Conservation (phyloP, 2,888 invertebrate genomes). For the Julus scanicus region DNA sequence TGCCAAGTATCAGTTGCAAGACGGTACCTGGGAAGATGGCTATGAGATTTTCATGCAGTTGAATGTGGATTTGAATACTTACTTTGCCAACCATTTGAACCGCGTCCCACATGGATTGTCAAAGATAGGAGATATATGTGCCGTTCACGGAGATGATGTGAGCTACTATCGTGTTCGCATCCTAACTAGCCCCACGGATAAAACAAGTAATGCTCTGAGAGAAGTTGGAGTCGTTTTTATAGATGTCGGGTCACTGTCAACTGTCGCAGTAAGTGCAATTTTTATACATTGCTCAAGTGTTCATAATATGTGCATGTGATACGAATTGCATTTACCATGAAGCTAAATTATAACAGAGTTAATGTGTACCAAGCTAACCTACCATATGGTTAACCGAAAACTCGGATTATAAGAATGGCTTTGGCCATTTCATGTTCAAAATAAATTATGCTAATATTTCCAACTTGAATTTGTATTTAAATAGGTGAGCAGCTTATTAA, state of each 20-base stretch:
- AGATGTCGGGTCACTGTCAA: slow-evolving; percentile 31
- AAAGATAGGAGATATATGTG: slow-evolving; percentile 72
- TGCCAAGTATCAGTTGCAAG: slow-evolving; percentile 66
- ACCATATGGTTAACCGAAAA: too few species aligned
- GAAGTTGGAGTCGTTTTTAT: slow-evolving; percentile 28
- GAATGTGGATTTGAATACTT: neutral
- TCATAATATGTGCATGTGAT: too few species aligned
- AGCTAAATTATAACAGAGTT: too few species aligned
- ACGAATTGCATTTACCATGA: too few species aligned
- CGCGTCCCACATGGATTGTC: slow-evolving; percentile 57
- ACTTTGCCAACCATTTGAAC: slow-evolving; percentile 34
- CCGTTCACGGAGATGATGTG: slow-evolving; percentile 66
- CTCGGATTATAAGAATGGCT: too few species aligned
- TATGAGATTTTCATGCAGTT: neutral
- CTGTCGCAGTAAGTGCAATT: slow-evolving; percentile 9
- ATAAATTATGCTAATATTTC: neutral
- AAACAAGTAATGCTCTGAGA: neutral
- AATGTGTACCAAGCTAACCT: too few species aligned
- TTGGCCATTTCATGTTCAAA: too few species aligned
- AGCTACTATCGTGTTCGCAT: slow-evolving; percentile 47
- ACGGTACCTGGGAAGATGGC: slow-evolving; percentile 61
- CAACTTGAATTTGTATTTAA: neutral
- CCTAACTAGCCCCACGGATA: neutral
- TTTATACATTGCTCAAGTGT: neutral
- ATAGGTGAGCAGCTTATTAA: slow-evolving; percentile 64